These are phyloP conservation scores for Glaucidium brasilianum DNA, from an alignment of 2,113 vertebrate genomes.

Conservation along the genomic window DNA sequence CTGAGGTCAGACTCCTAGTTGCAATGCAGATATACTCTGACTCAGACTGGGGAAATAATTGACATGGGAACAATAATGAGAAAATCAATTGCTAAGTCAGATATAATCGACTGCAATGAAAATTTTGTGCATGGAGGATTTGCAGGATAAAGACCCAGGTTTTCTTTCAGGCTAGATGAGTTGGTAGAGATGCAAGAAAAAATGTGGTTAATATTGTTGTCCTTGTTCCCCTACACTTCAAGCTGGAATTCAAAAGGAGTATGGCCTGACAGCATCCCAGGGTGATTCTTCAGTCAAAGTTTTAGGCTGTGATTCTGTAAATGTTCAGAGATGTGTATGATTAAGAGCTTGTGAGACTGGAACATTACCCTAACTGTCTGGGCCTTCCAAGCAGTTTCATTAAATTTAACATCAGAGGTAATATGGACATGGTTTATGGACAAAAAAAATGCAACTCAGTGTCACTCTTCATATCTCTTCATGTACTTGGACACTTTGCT, in stretches of 20 bases:
- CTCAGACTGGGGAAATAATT: constrained; percentile 6
- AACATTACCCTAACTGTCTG: not conserved
- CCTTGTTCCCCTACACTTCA: not conserved
- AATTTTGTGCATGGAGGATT: constrained; percentile 31
- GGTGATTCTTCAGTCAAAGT: not conserved
- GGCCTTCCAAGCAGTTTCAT: not conserved
- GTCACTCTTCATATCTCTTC: not conserved
- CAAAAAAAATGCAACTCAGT: not conserved
- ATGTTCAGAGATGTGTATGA: not conserved
- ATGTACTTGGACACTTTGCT: not conserved
- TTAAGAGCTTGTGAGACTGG: not conserved
- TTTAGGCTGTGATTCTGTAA: not conserved
- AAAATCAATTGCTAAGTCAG: constrained; percentile 62
- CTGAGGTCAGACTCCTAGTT: not conserved
- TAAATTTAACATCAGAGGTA: not conserved
- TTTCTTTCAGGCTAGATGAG: constrained; percentile 20
- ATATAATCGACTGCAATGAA: constrained; percentile 47
- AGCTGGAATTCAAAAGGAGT: not conserved
- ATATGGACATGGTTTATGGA: no score
- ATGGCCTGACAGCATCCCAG: not conserved
- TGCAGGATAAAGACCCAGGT: constrained; percentile 37
- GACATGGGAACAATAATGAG: constrained; percentile 58
- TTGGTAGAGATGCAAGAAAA: not conserved
- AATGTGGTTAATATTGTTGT: not conserved
- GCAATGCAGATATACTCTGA: not conserved